Conservation (phyloP, 2,797 vertebrate species). For the Pantherophis alleghaniensis region DNA sequence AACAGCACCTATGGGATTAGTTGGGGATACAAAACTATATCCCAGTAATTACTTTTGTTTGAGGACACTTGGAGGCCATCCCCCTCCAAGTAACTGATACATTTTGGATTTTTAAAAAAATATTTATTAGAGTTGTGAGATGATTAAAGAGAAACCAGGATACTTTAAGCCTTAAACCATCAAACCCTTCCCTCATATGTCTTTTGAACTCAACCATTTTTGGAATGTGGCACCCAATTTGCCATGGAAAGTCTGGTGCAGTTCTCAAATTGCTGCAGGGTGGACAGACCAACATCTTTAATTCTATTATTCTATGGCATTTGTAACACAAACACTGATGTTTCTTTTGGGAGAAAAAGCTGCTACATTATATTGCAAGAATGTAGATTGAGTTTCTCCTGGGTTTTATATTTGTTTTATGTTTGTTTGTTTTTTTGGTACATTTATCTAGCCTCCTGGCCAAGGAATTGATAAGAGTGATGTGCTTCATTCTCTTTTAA, state of each 20-base stretch:
- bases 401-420: background rate
- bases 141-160: background rate
- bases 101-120: background rate
- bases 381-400: background rate
- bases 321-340: background rate
- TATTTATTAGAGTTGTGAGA: background rate
- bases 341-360: background rate
- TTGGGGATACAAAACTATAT: background rate
- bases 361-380: background rate
- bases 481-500: slow-evolving; percentile 77
- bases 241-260: background rate
- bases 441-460: slow-evolving; percentile 58
- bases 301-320: background rate
- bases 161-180: background rate
- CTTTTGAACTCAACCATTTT: background rate
- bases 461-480: slow-evolving; percentile 84
- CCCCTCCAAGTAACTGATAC: background rate
- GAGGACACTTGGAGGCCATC: background rate
- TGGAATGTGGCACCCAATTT: background rate
- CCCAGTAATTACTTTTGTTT: background rate
- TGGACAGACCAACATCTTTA: background rate
- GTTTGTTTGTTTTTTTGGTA: background rate
- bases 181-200: background rate
- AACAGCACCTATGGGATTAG: background rate
- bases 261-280: background rate